Conservation (phyloP, 2,797 vertebrate genomes). For the Melanotaenia pygmaea region DNA sequence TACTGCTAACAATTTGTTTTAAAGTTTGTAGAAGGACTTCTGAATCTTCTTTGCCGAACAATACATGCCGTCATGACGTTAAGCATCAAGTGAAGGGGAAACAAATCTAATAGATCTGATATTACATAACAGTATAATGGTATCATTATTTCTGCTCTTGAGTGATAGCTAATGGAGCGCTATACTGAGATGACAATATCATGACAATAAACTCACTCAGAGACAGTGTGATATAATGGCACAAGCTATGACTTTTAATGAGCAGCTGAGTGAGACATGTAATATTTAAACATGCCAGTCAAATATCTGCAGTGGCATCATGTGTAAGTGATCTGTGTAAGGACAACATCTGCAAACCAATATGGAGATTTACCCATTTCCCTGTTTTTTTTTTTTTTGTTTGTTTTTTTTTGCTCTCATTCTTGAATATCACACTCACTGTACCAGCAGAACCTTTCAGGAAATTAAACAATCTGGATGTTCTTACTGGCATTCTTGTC, state of each 20-base stretch:
- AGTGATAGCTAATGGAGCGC: conserved; percentile 28
- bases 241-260: neutral
- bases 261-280: neutral
- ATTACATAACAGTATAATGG: conserved; percentile 23
- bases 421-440: conserved; percentile 30
- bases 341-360: conserved; percentile 7
- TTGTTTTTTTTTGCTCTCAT: conserved; percentile 30
- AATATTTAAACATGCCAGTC: neutral
- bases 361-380: neutral
- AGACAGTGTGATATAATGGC: neutral
- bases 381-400: neutral
- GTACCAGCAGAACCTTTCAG: conserved; percentile 34
- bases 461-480: conserved; percentile 60
- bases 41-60: neutral
- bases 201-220: neutral
- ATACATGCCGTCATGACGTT: neutral
- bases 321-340: neutral
- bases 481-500: conserved; percentile 48
- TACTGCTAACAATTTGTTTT: neutral
- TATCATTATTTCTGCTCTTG: neutral
- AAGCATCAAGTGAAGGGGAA: conserved; percentile 3
- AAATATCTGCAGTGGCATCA: neutral
- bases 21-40: conserved; percentile 1
- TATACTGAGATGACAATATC: conserved; percentile 9
- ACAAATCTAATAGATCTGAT: conserved; percentile 9